Conservation (phyloP, 2,797 vertebrate genomes). For the Stomatorhinus walkeri region DNA sequence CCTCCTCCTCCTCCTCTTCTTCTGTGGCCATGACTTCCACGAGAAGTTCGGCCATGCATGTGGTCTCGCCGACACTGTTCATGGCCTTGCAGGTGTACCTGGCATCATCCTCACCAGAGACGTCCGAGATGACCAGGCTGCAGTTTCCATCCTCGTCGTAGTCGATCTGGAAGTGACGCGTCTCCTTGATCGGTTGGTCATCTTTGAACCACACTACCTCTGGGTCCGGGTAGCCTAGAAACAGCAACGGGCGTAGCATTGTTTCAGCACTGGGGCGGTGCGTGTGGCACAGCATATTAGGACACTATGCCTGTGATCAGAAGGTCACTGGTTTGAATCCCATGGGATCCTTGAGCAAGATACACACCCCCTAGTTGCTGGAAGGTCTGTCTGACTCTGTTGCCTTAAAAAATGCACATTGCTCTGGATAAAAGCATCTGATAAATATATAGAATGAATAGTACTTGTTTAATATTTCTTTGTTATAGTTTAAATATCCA, state of each 20-base stretch:
- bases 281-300: neutral
- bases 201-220: slow-evolving; percentile 98
- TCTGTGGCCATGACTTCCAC: slow-evolving; percentile 91
- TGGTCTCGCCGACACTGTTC: slow-evolving; percentile 90
- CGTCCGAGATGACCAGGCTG: slow-evolving; percentile 86
- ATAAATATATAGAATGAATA: neutral
- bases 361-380: neutral
- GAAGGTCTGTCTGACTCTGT: neutral
- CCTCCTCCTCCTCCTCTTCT: slow-evolving; percentile 69
- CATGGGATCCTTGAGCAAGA: neutral
- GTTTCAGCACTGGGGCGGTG: neutral
- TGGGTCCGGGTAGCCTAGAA: slow-evolving; percentile 84
- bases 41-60: slow-evolving; percentile 87
- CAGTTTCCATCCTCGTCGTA: slow-evolving; percentile 98
- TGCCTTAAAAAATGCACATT: neutral
- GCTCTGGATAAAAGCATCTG: neutral
- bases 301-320: neutral
- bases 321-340: neutral
- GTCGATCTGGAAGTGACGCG: slow-evolving; percentile 96
- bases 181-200: slow-evolving; percentile 93
- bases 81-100: slow-evolving; percentile 96
- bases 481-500: neutral
- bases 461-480: neutral
- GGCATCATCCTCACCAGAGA: slow-evolving; percentile 86
- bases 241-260: neutral